Evolutionary conservation across 1,140 invertebrate genomes (phyloP), one percentile per base, ranked within the genome.

Genomic region (Conopomorpha cramerella): DNA sequence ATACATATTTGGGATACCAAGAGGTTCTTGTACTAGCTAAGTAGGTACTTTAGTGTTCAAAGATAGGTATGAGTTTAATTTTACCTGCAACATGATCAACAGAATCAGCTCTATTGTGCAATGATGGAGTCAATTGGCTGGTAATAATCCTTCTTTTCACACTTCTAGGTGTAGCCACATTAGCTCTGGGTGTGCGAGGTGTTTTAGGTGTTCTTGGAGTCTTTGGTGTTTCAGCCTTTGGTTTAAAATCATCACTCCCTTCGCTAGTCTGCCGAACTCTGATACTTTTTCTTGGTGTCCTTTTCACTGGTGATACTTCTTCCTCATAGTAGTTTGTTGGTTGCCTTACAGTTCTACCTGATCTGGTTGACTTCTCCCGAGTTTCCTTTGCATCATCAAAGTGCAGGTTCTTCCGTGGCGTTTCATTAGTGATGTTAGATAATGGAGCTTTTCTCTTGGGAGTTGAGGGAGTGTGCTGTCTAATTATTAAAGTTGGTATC

Each of bases 61-160:
- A n/a, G n/a, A 39, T 7, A 8, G 2, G 8, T 18, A 30, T 12
- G 10, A 28, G 2, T 27, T 33, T 25, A 40, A 15, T 29, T 39
- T 52, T 60, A 71, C 67, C 70, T 58, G 65, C 41, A 48, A 59
- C 53, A 36, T 64, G 64, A 16, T 68, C 53, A 31, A 79, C 45
- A 28, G 68, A 63, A 51, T 77, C 60, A 15, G 61, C 50, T 37
- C 77, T 56, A 16, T 47, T 47, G 14, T 51, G 51, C 13, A 79
- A 47, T 28, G 68, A 66, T 3, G 77, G 77, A 17, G 72, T 79
- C 0, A 77, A 39, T 38, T 65, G 52, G 35, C 57, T 66, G n/a
- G 57, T 68, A 10, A 67, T 40, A 36, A 73, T 55, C 39, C 55
- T 62, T 38, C 54, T 67, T 27, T 47, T 52, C 1, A 61, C 58